A percentile compares a stretch with the other conserved stretches of the same genome.
These are phyloP conservation scores for Capitulum mitella DNA, from an alignment of 2,888 invertebrate species.

Conservation along the genomic window DNA sequence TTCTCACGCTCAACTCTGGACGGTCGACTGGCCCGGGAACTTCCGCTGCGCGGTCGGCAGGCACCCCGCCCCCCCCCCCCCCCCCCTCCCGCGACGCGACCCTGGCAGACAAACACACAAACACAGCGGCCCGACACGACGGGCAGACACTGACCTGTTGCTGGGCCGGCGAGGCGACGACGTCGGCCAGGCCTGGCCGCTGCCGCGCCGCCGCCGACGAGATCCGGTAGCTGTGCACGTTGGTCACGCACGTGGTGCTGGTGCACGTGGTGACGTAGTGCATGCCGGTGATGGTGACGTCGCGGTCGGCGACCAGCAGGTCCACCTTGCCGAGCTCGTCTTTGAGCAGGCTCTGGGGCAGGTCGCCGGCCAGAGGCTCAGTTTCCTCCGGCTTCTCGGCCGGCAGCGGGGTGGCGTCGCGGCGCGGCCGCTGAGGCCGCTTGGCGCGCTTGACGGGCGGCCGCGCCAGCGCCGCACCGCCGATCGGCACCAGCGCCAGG, in stretches of 20 bases:
- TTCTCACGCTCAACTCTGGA: too few species aligned
- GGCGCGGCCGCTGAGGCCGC: not conserved
- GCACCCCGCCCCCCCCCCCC: too few species aligned
- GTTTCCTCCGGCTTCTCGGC: conserved; percentile 30
- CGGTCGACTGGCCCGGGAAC: too few species aligned
- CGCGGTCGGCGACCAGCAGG: not conserved
- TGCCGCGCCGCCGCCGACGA: conserved; percentile 35
- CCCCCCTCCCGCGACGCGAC: too few species aligned
- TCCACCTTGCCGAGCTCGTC: conserved; percentile 29
- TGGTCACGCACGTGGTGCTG: conserved; percentile 31
- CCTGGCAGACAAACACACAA: too few species aligned
- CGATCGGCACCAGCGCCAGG: conserved; percentile 29
- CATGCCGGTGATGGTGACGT: conserved; percentile 32
- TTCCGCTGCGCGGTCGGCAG: too few species aligned
- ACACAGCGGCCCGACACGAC: too few species aligned
- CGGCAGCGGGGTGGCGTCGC: conserved; percentile 28
- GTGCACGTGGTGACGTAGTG: conserved; percentile 34
- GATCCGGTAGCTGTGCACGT: conserved; percentile 32
- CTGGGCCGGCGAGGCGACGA: conserved; percentile 1
- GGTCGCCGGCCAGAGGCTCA: not conserved
- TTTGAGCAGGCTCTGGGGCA: not conserved
- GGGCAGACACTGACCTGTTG: not conserved
- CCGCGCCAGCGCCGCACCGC: conserved; percentile 30
- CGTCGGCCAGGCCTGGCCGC: conserved; percentile 31
- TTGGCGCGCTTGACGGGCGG: conserved; percentile 21